Evolutionary conservation across 2,113 vertebrate species (phyloP), one percentile per base, ranked within the genome.

Genomic region (Ancistrus triradiatus): DNA sequence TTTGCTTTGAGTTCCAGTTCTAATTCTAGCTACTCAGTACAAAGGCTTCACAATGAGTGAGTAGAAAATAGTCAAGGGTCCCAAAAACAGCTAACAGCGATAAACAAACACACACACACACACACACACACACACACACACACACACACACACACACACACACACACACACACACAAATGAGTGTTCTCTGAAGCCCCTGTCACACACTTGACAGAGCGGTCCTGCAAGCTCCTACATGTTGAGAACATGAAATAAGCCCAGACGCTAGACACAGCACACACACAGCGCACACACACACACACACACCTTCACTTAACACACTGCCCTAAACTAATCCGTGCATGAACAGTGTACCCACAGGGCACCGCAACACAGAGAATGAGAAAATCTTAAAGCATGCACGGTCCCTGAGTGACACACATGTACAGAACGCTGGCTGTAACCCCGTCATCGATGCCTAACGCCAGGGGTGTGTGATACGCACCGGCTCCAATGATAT

Each of bases 331-430:
- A n/a, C n/a, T n/a, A n/a, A n/a, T n/a, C n/a, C n/a, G n/a, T n/a
- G n/a, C n/a, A n/a, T n/a, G n/a, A n/a, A n/a, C n/a, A n/a, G n/a
- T n/a, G n/a, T n/a, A n/a, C 27, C 3, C 27, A 31, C 27, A 3
- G 27, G 27, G 27, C 27, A 31, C 27, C 27, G 3, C 27, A 31
- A 31, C 3, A 31, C 27, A 31, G 7, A 31, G 27, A n/a, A 19
- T 38, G 37, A 43, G 15, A n/a, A 31, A 27, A 9, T 48, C 10
- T 37, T n/a, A 24, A 17, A 31, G 7, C 27, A 46, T 4, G 33
- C 6, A 11, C 51, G 49, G 62, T 56, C 38, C 59, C 31, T 50
- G 58, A 25, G 27, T 59, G 51, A 60, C 31, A 66, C 49, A 31
- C 38, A 49, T 66, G 35, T 40, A 15, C 62, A 56, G 35, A 44